Conservation (phyloP, 2,888 invertebrate species). For the Athalia rosae region DNA sequence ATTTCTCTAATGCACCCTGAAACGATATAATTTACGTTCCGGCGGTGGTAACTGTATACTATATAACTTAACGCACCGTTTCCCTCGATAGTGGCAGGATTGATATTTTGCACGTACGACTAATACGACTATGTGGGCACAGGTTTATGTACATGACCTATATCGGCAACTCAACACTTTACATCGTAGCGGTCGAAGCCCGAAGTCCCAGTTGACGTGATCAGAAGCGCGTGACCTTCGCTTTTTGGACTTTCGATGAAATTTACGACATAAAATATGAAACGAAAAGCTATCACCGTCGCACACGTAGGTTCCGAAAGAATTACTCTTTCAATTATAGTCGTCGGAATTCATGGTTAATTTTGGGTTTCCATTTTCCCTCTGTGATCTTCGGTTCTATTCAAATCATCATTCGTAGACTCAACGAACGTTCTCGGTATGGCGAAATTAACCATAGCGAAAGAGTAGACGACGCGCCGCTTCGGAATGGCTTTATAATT, state of each 20-base stretch:
- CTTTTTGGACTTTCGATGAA: background rate
- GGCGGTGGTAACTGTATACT: background rate
- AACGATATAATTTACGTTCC: background rate
- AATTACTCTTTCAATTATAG: no score
- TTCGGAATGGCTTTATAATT: conserved; percentile 11
- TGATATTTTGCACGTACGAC: conserved; percentile 28
- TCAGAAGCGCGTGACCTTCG: no score
- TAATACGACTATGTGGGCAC: background rate
- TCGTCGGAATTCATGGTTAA: no score
- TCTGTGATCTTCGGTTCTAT: no score
- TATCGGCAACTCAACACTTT: background rate
- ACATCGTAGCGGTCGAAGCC: background rate
- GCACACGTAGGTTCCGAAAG: background rate
- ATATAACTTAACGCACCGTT: conserved; percentile 36
- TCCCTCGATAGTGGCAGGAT: conserved; percentile 6
- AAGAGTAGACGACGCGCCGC: background rate
- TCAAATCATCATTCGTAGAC: no score
- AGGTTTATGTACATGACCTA: background rate
- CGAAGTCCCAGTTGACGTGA: no score
- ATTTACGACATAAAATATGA: background rate
- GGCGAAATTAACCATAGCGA: background rate
- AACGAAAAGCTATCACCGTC: no score
- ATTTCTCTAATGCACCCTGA: conserved; percentile 11
- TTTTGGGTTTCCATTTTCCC: no score
- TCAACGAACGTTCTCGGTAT: background rate